Base-by-base conservation (phyloP, 2,113 vertebrate genomes). In the Pseudorectes ferrugineus region DNA sequence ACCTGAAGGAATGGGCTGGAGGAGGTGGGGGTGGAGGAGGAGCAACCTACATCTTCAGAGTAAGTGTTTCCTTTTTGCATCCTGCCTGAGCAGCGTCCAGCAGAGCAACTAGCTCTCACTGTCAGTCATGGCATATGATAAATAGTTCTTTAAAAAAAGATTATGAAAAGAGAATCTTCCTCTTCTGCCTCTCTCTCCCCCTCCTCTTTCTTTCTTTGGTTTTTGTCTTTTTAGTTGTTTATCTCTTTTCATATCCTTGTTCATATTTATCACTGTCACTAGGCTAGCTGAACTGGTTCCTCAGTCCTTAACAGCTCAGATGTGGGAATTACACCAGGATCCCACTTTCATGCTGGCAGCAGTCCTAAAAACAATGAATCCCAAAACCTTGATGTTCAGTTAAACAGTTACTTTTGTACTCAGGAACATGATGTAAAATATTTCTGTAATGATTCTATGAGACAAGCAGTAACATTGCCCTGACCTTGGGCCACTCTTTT, bases 11-110 rank as follows among this genome's bases (percentile, higher is more conserved):
- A 82, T 98, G 98, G 98, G 98, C 98, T 10, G 98, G 98, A 35
- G 99, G 99, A 63, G 99, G 99, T 91, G 99, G 99, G 2, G 99
- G 99, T 8, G 99, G 99, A 36, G 98, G 99, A 35, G 99, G 98
- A 58, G 98, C 98, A 92, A 99, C 98, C 6, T 98, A 97, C 38
- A 95, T 99, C 88, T 99, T 98, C 79, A 98, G 98, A 97, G 98
- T 99, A 97, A 94, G 79, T 85, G 54, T 73, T 46, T 35, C 40
- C 35, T 63, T 28, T 59, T 70, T 73, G 35, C 29, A 42, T 36
- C 15, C 26, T 79, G 14, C n/a, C 58, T 70, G 36, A 89, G 48
- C 38, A 43, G 31, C 14, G 59, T 54, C 76, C 45, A 42, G 35
- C n/a, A 71, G 43, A 67, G 28, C 59, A 67, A 28, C 12, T 57